Base-by-base conservation (phyloP, 2,888 invertebrate genomes). In the Tigriopus californicus region DNA sequence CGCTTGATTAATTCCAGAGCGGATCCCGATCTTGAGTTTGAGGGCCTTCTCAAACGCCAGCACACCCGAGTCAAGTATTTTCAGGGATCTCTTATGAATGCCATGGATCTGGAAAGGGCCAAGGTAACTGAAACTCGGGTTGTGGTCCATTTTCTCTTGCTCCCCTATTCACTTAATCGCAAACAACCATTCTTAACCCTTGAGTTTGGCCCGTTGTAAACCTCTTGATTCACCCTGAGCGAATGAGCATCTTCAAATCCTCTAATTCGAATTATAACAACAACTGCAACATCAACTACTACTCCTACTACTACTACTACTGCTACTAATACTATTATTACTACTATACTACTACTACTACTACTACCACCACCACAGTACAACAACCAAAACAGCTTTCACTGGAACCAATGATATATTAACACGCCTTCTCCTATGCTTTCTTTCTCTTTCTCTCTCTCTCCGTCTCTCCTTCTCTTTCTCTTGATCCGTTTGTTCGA, bases 61-160 rank as follows among this genome's bases (percentile, higher is more conserved):
- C 98, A 98, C 82, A 98, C 98, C 72, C 97, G 97, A 75, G 98
- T 95, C 81, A 92, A 94, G 83, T 99, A 98, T 85, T 98, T 98
- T 87, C 97, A 97, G 83, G 98, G 98, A 77, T 94, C 95, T 75
- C 97, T 98, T 82, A 99, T 99, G 97, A 97, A 97, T 79, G 94
- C 97, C 72, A 92, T 97, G 79, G 98, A 99, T 82, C 85, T 99
- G 82, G 92, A 95, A 76, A 80, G 98, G 78, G 97, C 98, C 79
- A 97, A 97, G 89, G 91, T 91, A 88, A 67, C 64, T 63, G 60
- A 58, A 60, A 61, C 3, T 44, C 15, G 46, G 54, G 25, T 15
- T 5, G 51, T 51, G 51, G 25, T 13, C 20, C 25, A 6, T 22
- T 12, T 22, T 49, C n/a, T 22, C 49, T 22, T 49, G 49, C 49